Base-by-base conservation (phyloP, 2,113 vertebrate species). In the Butorides virescens region DNA sequence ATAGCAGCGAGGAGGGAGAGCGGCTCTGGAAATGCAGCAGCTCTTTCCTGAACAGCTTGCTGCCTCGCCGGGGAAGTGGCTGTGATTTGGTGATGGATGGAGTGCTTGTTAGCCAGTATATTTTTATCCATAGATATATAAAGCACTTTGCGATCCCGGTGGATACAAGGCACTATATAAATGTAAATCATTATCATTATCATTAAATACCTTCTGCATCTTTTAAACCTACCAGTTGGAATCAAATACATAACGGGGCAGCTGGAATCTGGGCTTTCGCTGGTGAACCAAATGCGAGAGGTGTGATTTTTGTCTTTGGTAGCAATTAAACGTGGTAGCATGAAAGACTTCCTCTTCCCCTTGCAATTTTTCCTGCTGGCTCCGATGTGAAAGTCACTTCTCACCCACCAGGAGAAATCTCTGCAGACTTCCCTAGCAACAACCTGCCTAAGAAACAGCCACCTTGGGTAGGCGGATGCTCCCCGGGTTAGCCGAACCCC, bases 181-280 rank as follows among this genome's bases (percentile, higher is more conserved):
- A 97, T 95, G 92, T 96, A 97, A 96, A 97, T 96, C 83, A 88
- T 97, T 94, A 95, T 58, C 96, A 89, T 96, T 93, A 95, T 79
- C 91, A 94, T 96, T 97, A 95, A 96, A 97, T 87, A 96, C 96
- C 92, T 96, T 94, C 94, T 97, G 91, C 52, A 92, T 90, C 87
- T 94, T 95, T 87, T 34, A 88, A 97, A 90, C 70, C 91, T 47
- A 94, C 73, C 44, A 34, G 85, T 42, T 92, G 85, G 91, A 90
- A 78, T 86, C 77, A 50, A 89, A 81, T 8, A 7, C 3, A 8
- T 9, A 68, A 68, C 0, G 3, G 95, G 93, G 82, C 81, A 95
- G 94, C 87, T 93, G 92, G 32, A 82, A 3, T 72, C 74, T 23
- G 85, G 63, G 39, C 49, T 88, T 87, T 75, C 4, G 23, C 62